phyloP scores from a whole-genome alignment of 2,113 vertebrate genomes.

The Grallaria varia region DNA sequence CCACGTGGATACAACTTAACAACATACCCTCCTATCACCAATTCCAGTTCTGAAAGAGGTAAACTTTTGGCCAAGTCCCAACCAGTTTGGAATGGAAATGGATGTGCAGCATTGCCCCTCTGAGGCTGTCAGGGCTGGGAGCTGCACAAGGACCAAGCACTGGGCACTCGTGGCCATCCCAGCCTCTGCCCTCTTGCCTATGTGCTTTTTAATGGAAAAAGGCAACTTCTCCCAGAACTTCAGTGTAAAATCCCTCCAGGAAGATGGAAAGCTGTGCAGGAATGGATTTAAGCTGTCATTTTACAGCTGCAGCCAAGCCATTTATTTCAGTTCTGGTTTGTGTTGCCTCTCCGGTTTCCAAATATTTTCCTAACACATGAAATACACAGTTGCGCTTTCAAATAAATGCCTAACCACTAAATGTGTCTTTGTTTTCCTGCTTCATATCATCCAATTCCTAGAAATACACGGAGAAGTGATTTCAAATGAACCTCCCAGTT shows the following conservation, averaged over 20 bases:
- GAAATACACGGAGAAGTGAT: neutral
- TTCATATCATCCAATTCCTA: neutral
- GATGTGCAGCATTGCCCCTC: neutral
- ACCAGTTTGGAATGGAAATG: neutral
- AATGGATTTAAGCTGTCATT: neutral
- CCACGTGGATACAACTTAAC: neutral
- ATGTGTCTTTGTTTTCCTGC: neutral
- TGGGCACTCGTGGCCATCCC: neutral
- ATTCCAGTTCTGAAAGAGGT: neutral
- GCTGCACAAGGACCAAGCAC: rapidly evolving
- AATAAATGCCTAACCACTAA: neutral
- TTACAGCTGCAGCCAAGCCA: neutral
- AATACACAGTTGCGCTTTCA: neutral
- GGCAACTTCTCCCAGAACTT: neutral
- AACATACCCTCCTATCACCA: rapidly evolving
- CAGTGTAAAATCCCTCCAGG: neutral
- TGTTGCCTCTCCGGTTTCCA: neutral
- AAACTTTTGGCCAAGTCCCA: neutral
- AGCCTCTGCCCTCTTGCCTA: neutral
- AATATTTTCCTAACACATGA: neutral
- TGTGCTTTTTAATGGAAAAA: neutral
- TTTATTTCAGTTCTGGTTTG: neutral
- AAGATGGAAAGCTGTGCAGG: neutral
- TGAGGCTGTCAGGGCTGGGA: neutral
- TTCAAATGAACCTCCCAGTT: neutral